Evolutionary conservation across 2,113 vertebrate species (phyloP).

Genomic region (Heloderma charlesbogerti): DNA sequence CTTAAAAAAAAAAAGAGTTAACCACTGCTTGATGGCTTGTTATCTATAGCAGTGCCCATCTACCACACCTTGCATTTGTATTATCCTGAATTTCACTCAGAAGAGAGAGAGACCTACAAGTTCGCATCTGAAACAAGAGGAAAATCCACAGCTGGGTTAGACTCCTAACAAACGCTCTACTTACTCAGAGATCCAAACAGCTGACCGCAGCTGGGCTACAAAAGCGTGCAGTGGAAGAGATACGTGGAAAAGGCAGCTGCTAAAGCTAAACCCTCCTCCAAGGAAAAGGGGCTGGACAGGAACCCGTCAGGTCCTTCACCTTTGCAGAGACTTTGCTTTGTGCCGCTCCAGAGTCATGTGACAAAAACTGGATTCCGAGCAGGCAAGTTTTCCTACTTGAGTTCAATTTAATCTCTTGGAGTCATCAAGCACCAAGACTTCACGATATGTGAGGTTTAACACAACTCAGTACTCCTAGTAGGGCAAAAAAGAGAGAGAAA

Average conservation of each 20-base stretch:
- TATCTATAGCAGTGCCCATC: neutral
- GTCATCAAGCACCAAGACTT: too few species aligned
- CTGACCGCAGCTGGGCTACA: neutral
- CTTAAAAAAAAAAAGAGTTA: too few species aligned
- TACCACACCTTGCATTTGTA: neutral
- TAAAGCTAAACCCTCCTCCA: neutral
- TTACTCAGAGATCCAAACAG: fast-evolving
- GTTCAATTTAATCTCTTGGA: neutral
- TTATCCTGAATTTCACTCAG: neutral
- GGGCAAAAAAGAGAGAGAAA: neutral
- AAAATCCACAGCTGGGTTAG: neutral
- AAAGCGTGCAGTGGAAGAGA: fast-evolving
- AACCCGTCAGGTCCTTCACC: neutral
- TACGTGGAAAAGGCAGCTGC: neutral
- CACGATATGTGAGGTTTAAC: neutral
- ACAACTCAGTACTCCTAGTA: too few species aligned
- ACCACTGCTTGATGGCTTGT: neutral
- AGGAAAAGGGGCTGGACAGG: too few species aligned
- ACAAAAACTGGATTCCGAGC: neutral
- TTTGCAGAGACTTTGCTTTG: neutral
- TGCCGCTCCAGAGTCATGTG: neutral
- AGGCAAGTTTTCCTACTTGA: neutral
- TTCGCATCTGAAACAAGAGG: neutral
- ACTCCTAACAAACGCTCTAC: neutral
- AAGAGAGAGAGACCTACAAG: too few species aligned